Percentiles rank a stretch among this genome's conserved stretches.
Evolutionary conservation across 1,140 invertebrate genomes (phyloP).

Genomic region (Eumeta japonica): DNA sequence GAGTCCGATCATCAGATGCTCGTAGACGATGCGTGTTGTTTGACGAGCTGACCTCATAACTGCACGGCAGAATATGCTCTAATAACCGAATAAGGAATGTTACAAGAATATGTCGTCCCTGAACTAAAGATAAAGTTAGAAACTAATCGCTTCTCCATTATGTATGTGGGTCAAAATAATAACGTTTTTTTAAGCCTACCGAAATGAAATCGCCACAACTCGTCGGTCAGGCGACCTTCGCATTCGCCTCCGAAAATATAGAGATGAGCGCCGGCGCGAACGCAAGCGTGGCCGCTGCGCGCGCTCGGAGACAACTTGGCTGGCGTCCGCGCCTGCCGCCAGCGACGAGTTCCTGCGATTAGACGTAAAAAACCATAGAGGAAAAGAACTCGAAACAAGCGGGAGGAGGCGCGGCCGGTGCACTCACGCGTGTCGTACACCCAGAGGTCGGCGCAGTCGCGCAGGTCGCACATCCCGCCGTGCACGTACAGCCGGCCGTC

Average conservation of each 20-base stretch:
- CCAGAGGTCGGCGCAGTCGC: slow-evolving; percentile 82
- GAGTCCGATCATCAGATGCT: no score
- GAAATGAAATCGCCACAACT: slow-evolving; percentile 87
- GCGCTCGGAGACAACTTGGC: slow-evolving; percentile 71
- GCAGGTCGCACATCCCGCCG: slow-evolving; percentile 85
- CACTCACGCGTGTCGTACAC: slow-evolving; percentile 67
- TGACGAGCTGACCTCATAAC: no score
- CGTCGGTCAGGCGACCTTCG: slow-evolving; percentile 70
- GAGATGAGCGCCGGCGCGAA: slow-evolving; percentile 76
- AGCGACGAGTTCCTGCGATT: slow-evolving; percentile 63
- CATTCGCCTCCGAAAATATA: slow-evolving; percentile 82
- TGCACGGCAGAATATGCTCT: no score
- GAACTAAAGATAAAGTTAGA: no score
- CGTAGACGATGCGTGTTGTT: no score
- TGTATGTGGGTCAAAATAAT: no score
- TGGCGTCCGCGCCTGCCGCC: slow-evolving; percentile 68
- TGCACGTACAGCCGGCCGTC: slow-evolving; percentile 82
- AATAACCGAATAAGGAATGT: no score
- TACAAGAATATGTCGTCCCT: no score
- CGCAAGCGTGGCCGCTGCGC: slow-evolving; percentile 79
- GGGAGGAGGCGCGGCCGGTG: not conserved
- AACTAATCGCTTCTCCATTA: no score
- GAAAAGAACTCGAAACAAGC: not conserved
- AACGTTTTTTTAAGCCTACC: slow-evolving; percentile 65
- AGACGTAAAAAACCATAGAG: slow-evolving; percentile 5